Evolutionary conservation across 2,888 invertebrate species (phyloP).

Genomic region (Perizoma affinitatum): DNA sequence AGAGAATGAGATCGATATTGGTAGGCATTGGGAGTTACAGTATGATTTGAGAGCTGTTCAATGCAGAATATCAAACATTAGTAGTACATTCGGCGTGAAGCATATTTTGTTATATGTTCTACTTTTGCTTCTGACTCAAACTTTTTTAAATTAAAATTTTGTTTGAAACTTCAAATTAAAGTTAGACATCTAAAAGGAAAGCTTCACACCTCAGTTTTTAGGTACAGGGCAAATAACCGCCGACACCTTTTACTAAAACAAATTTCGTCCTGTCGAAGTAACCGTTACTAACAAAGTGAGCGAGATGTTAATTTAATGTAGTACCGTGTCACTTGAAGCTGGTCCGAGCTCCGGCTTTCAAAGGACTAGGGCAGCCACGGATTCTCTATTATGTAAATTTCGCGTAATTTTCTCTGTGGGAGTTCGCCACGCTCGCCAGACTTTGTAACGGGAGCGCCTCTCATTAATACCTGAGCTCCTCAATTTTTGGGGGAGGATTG

Average conservation of each 20-base stretch:
- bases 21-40: neutral
- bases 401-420: constrained; percentile 77
- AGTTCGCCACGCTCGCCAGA: constrained; percentile 63
- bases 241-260: constrained; percentile 58
- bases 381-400: constrained; percentile 83
- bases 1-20: constrained; percentile 12
- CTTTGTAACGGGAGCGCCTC: constrained; percentile 75
- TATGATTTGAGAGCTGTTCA: constrained; percentile 7
- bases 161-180: neutral
- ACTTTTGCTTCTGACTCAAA: neutral
- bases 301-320: constrained; percentile 81
- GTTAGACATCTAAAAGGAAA: neutral
- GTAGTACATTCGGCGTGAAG: neutral
- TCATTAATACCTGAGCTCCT: constrained; percentile 73
- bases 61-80: neutral
- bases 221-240: constrained; percentile 25
- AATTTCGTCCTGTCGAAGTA: constrained; percentile 66
- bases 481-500: constrained; percentile 53
- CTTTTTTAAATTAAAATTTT: neutral
- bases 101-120: neutral
- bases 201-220: neutral
- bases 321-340: constrained; percentile 75
- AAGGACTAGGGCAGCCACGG: constrained; percentile 79
- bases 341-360: constrained; percentile 71
- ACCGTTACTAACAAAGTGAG: constrained; percentile 75